phyloP scores from a whole-genome alignment of 2,113 vertebrate species.

The Piaya cayana region DNA sequence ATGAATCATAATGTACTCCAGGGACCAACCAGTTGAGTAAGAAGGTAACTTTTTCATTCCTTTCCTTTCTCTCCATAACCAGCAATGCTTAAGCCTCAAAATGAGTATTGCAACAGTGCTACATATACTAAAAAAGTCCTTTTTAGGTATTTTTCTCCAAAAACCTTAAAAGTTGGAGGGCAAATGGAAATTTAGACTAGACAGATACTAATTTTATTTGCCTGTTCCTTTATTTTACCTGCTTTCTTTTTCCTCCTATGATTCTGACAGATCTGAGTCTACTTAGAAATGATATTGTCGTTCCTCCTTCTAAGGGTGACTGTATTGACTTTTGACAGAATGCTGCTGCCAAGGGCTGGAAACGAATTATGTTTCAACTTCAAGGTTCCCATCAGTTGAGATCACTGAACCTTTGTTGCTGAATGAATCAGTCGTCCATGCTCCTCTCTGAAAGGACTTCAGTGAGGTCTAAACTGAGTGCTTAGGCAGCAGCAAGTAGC shows the following conservation, averaged over 20 bases:
- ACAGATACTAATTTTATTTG: neutral
- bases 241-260: neutral
- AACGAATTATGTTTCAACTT: neutral
- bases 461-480: neutral
- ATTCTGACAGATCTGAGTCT: neutral
- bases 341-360: neutral
- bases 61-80: neutral
- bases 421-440: neutral
- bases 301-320: neutral
- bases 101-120: constrained; percentile 6
- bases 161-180: neutral
- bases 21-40: constrained; percentile 25
- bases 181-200: neutral
- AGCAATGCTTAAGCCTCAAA: neutral
- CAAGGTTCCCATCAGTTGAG: neutral
- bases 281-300: neutral
- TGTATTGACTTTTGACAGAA: neutral
- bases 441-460: neutral
- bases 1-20: constrained; percentile 19
- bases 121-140: neutral
- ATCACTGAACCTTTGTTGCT: neutral
- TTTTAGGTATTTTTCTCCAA: neutral
- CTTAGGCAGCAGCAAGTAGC: neutral
- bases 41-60: constrained; percentile 27
- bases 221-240: neutral